Percentiles rank a stretch among this genome's conserved stretches.
Conservation (phyloP, 2,113 vertebrate genomes). For the Dicerorhinus sumatrensis region DNA sequence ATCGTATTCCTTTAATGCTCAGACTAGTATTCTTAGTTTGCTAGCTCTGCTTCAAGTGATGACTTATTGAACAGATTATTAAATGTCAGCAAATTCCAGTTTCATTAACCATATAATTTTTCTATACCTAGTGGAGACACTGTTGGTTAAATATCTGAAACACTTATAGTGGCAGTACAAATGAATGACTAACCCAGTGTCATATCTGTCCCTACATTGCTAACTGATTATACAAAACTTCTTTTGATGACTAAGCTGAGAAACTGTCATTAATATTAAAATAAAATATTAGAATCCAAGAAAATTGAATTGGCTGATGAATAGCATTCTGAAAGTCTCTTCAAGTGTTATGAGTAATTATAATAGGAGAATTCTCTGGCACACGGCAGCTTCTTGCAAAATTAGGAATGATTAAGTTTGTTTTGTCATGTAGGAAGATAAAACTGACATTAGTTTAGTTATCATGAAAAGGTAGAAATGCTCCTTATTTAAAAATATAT, state of each 20-base stretch:
- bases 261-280: conserved; percentile 41
- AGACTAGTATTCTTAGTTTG: background rate
- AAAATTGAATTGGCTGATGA: conserved; percentile 18
- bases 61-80: background rate
- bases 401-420: conserved; percentile 12
- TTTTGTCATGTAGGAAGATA: conserved; percentile 59
- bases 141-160: conserved; percentile 16
- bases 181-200: background rate
- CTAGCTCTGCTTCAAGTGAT: background rate
- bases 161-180: background rate
- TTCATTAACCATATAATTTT: background rate
- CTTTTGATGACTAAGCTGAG: conserved; percentile 60
- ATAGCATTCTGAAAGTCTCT: background rate
- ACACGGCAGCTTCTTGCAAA: conserved; percentile 51
- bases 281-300: conserved; percentile 13
- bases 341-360: conserved; percentile 38
- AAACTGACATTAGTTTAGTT: conserved; percentile 50
- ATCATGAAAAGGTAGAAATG: conserved; percentile 20
- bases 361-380: background rate
- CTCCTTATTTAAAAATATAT: conserved; percentile 34
- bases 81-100: background rate
- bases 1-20: conserved; percentile 16
- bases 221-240: background rate
- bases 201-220: background rate
- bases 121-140: background rate